Base-by-base conservation (phyloP, 2,113 vertebrate species). In the Rhynchopsitta pachyrhyncha region DNA sequence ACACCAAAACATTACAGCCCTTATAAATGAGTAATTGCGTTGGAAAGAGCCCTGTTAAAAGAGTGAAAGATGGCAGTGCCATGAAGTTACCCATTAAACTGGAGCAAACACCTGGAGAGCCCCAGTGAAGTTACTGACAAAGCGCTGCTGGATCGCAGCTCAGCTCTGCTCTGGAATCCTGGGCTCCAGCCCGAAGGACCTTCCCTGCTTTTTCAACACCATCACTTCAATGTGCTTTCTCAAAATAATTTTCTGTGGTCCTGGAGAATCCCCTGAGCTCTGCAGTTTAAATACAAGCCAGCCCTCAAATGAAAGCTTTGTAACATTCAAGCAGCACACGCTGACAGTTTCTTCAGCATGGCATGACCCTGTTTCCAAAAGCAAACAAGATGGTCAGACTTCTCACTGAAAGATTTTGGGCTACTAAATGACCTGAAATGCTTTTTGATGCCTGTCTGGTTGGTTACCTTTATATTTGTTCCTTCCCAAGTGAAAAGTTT, bases 191-290 rank as follows among this genome's bases (percentile, higher is more conserved):
- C 64, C 17, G 2, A 15, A 5, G n/a, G 9, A 29, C 6, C 59
- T 10, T 74, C 63, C 70, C 71, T 69, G 80, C 83, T 74, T 94
- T 81, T 82, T 44, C 91, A 83, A 82, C 91, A 90, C 89, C 86
- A 23, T 50, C 66, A 87, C 91, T 93, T 49, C 91, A 70, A 1
- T 78, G 63, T 41, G 7, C 75, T 82, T 69, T 85, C 95, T 88
- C 89, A 78, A 95, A 95, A 96, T 92, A 90, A 82, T 96, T 82
- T 92, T 90, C 92, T 92, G 89, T 88, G 92, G 89, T 78, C 66
- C 88, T 29, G 79, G 70, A 93, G 92, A 79, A 93, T 93, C 95
- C 95, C 95, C 60, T 66, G 95, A 90, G 95, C 93, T 95, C 90
- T 92, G 82, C 93, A 85, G 82, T 90, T 96, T 82, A 92, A 94